A percentile compares a stretch with the other conserved stretches of the same genome.
Evolutionary conservation across 2,797 vertebrate genomes (phyloP).

Genomic region (Kryptolebias ocellatus): DNA sequence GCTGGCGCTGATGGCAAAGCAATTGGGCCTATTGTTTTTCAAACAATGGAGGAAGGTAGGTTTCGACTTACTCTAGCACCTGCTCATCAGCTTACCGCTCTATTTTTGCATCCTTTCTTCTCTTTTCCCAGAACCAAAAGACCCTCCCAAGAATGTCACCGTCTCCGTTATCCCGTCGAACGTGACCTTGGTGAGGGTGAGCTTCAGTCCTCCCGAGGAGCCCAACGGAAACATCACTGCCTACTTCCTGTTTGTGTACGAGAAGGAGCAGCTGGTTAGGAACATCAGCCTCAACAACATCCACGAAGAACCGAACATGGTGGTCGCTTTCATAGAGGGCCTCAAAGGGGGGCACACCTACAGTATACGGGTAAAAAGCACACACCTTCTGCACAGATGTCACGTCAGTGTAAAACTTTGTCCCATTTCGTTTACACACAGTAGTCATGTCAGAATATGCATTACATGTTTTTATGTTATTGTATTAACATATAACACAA

Average conservation of each 20-base stretch:
- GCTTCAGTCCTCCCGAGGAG: slow-evolving; percentile 90
- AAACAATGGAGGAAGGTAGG: slow-evolving; percentile 91
- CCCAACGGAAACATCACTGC: slow-evolving; percentile 93
- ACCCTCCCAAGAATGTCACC: slow-evolving; percentile 92
- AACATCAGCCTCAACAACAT: slow-evolving; percentile 85
- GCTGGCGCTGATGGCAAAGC: slow-evolving; percentile 87
- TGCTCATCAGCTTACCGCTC: neutral
- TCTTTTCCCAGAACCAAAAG: slow-evolving; percentile 86
- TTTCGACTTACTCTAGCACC: neutral
- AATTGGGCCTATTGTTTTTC: slow-evolving; percentile 80
- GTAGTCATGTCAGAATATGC: too few relatives aligned
- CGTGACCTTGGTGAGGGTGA: slow-evolving; percentile 90
- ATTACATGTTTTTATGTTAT: too few relatives aligned
- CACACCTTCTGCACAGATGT: neutral
- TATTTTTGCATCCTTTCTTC: slow-evolving; percentile 1
- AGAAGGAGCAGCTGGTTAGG: slow-evolving; percentile 83
- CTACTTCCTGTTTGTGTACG: slow-evolving; percentile 89
- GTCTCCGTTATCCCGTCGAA: slow-evolving; percentile 88
- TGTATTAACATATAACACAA: too few relatives aligned
- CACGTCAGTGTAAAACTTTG: too few relatives aligned
- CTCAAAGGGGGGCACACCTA: slow-evolving; percentile 94
- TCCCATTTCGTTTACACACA: too few relatives aligned
- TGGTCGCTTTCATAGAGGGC: slow-evolving; percentile 89
- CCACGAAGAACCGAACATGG: slow-evolving; percentile 80
- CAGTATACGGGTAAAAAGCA: slow-evolving; percentile 86